Base-by-base conservation (phyloP, 1,140 invertebrate species). In the Schlechtendalia chinensis region DNA sequence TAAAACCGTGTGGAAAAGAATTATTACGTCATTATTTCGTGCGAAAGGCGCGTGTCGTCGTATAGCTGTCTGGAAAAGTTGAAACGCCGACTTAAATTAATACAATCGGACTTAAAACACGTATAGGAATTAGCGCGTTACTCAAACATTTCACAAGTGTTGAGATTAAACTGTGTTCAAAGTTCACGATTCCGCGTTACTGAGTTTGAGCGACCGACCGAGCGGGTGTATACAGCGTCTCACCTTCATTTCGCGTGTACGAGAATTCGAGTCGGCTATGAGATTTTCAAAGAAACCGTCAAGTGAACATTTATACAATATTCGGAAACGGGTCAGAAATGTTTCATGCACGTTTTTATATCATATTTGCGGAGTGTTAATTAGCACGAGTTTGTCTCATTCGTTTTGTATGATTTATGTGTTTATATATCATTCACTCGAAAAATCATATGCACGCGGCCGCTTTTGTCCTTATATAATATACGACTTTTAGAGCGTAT, bases 231-330 rank as follows among this genome's bases (percentile, higher is more conserved):
- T 8, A 39, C 32, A 39, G 3, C 32, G 32, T 39, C 27, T 27
- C 67, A 71, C 67, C 67, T n/a, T 29, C 8, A 27, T 53, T 53
- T 50, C 12, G 10, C 32, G 8, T 39, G 32, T 53, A 6, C 16
- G 47, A n/a, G n/a, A 11, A 0, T 53, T 71, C 45, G 47, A 69
- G 39, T 69, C 6, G 45, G 14, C n/a, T 47, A 39, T 45, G n/a
- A 47, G n/a, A 69, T 69, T 47, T 45, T 69, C 39, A 69, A 69
- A 69, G n/a, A 39, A n/a, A 47, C 11, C 19, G 32, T 39, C 5
- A 45, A 67, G 12, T 22, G 19, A 39, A 67, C 32, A 45, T 69
- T 69, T 47, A 47, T n/a, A 69, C 2, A 39, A 39, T 39, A 39
- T 69, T 69, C 14, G 6, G 17, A 39, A 12, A 17, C 32, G 12